Evolutionary conservation across 1,140 invertebrate genomes (phyloP), one percentile per base, ranked within the genome.

Genomic region (Hesperophylax magnus): DNA sequence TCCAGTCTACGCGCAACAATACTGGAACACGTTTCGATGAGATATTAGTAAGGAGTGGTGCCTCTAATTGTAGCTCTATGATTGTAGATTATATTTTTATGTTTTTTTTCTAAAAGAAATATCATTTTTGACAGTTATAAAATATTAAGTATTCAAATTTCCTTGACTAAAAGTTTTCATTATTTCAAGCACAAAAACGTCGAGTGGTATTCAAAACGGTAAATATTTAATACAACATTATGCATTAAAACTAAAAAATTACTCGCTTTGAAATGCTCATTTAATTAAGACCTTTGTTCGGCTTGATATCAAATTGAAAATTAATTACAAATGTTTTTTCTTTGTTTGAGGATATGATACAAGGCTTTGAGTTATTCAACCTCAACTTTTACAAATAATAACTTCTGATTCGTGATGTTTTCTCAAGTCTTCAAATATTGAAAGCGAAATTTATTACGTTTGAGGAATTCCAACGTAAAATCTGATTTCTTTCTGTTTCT

Each of bases 401-500:
- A 67, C 63, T 67, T 67, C 63, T 31, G 17, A 67, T 67, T 67
- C 17, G 63, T 34, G 31, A 11, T 67, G 31, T 67, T 67, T 67
- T 67, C 24, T 17, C 17, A 67, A 31, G 27, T 67, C 63, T 67
- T 67, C 31, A 67, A 47, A 67, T 67, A 67, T 31, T 27, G 24
- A 31, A 31, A 67, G 63, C 63, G 31, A 31, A 22, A 67, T 67
- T 67, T 67, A 67, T 67, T 67, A 27, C 63, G 63, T 67, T 67
- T 67, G 63, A 67, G 17, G 17, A 67, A 67, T 67, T 67, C 63
- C 63, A 67, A 22, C 63, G 27, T 31, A n/a, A 31, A 67, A 31
- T 20, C 58, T 47, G 39, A 47, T 47, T 47, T 47, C 39, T 47
- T 47, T 47, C 39, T 11, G 39, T 47, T 47, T n/a, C 9, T 47